phyloP scores from a whole-genome alignment of 2,113 vertebrate genomes.

The Sceloporus undulatus region DNA sequence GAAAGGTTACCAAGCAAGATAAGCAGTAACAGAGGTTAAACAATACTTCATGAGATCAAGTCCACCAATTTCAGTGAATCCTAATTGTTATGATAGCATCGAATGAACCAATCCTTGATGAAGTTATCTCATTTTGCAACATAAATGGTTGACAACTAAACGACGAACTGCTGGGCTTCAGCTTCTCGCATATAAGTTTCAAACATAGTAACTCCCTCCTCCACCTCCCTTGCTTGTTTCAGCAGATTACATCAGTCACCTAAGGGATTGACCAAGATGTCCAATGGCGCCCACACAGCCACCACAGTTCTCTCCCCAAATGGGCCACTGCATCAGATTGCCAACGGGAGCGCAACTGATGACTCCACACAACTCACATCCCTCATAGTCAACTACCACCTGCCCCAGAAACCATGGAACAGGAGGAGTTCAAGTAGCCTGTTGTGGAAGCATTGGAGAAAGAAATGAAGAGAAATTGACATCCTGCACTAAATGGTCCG shows the following conservation, averaged over 20 bases:
- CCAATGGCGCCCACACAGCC: conserved; percentile 92
- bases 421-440: conserved; percentile 97
- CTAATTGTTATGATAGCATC: neutral
- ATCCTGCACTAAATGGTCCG: conserved; percentile 95
- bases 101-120: neutral
- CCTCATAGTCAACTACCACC: conserved; percentile 97
- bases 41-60: neutral
- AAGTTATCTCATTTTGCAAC: neutral
- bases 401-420: conserved; percentile 98
- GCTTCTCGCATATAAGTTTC: neutral
- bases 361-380: conserved; percentile 99
- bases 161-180: too few relatives aligned
- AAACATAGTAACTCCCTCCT: conserved; percentile 21
- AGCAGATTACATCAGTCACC: conserved; percentile 99
- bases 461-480: too few relatives aligned
- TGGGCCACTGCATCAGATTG: conserved; percentile 90
- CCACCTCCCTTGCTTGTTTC: conserved; percentile 78
- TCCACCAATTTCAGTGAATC: neutral
- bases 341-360: conserved; percentile 87
- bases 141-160: neutral
- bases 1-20: too few relatives aligned
- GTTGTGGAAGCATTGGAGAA: conserved; percentile 96
- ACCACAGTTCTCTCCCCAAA: conserved; percentile 86
- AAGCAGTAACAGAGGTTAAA: neutral
- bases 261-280: conserved; percentile 98